A percentile compares a stretch with the other conserved stretches of the same genome.
Evolutionary conservation across 2,113 vertebrate species (phyloP).

Genomic region (Pelvicachromis taeniatus): DNA sequence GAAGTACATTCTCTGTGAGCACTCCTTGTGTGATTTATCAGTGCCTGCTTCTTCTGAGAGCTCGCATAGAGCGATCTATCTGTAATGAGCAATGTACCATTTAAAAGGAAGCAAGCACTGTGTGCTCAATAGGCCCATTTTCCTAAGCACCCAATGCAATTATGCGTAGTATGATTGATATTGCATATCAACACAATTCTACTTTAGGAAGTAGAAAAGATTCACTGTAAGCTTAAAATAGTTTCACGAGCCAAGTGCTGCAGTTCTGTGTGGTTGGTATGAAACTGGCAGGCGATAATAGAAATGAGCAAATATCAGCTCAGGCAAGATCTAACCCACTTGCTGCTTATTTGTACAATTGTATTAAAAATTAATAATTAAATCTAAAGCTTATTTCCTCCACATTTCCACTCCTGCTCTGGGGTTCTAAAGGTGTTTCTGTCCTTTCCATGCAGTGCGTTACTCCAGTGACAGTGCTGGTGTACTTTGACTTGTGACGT

Average conservation of each 20-base stretch:
- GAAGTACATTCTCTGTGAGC: not conserved
- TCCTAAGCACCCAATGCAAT: not conserved
- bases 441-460: not conserved
- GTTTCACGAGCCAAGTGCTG: not conserved
- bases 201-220: not conserved
- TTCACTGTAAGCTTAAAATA: not conserved
- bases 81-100: not conserved
- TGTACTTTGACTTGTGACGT: slow-evolving; percentile 32
- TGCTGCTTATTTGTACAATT: not conserved
- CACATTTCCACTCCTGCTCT: not conserved
- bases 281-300: not conserved
- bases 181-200: not conserved
- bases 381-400: not conserved
- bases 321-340: too few relatives aligned
- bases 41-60: not conserved
- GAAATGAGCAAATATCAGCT: not conserved
- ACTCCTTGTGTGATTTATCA: not conserved
- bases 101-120: not conserved
- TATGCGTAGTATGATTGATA: not conserved
- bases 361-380: not conserved
- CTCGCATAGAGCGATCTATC: not conserved
- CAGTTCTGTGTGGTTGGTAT: not conserved
- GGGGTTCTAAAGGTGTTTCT: not conserved
- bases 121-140: not conserved
- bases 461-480: not conserved